Conservation (phyloP, 2,888 invertebrate species). For the Ophion ventricosus region DNA sequence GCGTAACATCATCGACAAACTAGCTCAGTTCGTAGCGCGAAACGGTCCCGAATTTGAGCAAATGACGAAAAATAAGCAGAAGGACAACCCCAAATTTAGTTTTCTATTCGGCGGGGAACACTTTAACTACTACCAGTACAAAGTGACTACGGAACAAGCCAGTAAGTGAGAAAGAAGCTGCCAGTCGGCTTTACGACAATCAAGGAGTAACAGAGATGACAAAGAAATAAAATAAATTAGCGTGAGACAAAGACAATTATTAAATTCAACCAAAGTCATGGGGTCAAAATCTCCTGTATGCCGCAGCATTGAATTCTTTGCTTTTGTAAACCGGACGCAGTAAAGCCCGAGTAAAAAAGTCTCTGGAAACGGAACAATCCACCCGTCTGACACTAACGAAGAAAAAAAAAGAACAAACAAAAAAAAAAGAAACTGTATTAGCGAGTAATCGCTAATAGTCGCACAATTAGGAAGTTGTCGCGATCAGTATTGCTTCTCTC, state of each 20-base stretch:
- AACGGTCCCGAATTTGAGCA: slow-evolving; percentile 99
- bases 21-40: slow-evolving; percentile 99
- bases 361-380: background rate
- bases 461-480: background rate
- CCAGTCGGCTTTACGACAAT: slow-evolving; percentile 63
- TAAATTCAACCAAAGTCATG: slow-evolving; percentile 14
- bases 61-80: slow-evolving; percentile 99
- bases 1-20: slow-evolving; percentile 98
- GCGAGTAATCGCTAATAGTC: background rate
- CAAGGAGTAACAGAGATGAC: slow-evolving; percentile 65
- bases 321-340: background rate
- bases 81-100: slow-evolving; percentile 98
- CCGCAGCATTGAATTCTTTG: background rate
- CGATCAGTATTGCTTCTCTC: background rate
- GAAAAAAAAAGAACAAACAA: background rate
- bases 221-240: slow-evolving; percentile 40
- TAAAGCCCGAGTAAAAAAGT: background rate
- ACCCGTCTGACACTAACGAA: background rate
- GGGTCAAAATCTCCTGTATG: background rate
- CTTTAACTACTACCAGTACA: slow-evolving; percentile 98
- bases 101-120: slow-evolving; percentile 98
- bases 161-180: slow-evolving; percentile 87
- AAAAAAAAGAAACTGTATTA: background rate
- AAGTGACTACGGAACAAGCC: slow-evolving; percentile 97
- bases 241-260: slow-evolving; percentile 44